Evolutionary conservation across 1,140 invertebrate species (phyloP).

Genomic region (Meloidogyne exigua): DNA sequence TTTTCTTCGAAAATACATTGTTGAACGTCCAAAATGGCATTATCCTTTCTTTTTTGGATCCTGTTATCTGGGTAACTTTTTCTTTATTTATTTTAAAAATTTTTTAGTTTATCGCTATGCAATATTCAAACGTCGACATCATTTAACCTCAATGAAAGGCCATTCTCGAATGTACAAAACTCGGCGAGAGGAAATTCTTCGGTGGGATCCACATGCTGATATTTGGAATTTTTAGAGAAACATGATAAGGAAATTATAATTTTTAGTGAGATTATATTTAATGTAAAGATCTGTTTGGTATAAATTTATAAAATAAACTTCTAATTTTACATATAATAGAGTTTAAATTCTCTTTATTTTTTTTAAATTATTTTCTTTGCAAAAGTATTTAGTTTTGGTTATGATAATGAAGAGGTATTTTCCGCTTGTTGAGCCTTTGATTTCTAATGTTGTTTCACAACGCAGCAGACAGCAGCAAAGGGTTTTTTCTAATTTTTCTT

Average conservation of each 20-base stretch:
- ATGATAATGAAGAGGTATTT: not conserved
- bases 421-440: not conserved
- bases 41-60: not conserved
- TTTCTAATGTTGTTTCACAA: not conserved
- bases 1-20: slow-evolving; percentile 12
- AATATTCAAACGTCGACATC: not conserved
- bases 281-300: not conserved
- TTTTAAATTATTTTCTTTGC: not conserved
- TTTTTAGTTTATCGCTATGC: slow-evolving; percentile 16
- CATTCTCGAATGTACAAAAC: slow-evolving; percentile 15
- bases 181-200: slow-evolving; percentile 21
- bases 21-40: slow-evolving; percentile 22
- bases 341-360: slow-evolving; percentile 5
- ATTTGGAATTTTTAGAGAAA: slow-evolving; percentile 20
- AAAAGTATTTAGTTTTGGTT: not conserved
- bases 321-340: not conserved
- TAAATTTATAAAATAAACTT: not conserved
- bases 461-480: not conserved
- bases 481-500: slow-evolving; percentile 9
- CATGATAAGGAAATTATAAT: not conserved
- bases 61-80: not conserved
- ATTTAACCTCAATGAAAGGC: slow-evolving; percentile 6
- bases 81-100: not conserved
- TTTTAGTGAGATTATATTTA: not conserved
- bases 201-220: slow-evolving; percentile 26